These are phyloP conservation scores for Hecatera dysodea DNA, from an alignment of 2,888 invertebrate species.

Conservation along the genomic window DNA sequence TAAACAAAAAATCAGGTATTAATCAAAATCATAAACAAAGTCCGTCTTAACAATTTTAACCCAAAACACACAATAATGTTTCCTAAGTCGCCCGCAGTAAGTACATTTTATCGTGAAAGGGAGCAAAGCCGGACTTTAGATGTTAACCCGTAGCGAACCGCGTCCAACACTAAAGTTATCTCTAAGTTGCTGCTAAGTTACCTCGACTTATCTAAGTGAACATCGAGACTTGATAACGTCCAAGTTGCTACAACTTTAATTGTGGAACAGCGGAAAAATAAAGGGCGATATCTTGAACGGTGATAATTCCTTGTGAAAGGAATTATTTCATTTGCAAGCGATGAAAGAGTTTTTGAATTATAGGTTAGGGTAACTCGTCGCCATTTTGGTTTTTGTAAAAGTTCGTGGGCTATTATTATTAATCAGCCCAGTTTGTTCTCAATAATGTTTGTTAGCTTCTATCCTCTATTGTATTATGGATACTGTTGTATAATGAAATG, in stretches of 20 bases:
- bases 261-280: constrained; percentile 31
- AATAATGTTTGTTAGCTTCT: not conserved
- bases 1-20: too few relatives aligned
- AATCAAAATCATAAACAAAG: not conserved
- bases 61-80: constrained; percentile 53
- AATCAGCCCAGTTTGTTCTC: constrained; percentile 9
- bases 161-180: constrained; percentile 57
- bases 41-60: not conserved
- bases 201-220: constrained; percentile 59
- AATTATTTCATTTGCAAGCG: constrained; percentile 37
- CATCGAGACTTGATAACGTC: constrained; percentile 56
- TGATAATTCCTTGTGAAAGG: constrained; percentile 41
- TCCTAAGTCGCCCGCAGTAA: constrained; percentile 19
- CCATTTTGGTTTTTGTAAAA: not conserved
- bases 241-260: constrained; percentile 53
- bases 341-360: constrained; percentile 35
- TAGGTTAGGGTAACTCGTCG: not conserved
- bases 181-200: constrained; percentile 62
- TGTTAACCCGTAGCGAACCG: constrained; percentile 49
- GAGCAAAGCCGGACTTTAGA: constrained; percentile 46
- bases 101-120: constrained; percentile 53
- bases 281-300: not conserved
- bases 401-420: constrained; percentile 7
- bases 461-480: not conserved
- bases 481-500: not conserved